A percentile compares a stretch with the other conserved stretches of the same genome.
These are phyloP conservation scores for Daptonema setosum DNA, from an alignment of 2,888 invertebrate species.

Conservation along the genomic window DNA sequence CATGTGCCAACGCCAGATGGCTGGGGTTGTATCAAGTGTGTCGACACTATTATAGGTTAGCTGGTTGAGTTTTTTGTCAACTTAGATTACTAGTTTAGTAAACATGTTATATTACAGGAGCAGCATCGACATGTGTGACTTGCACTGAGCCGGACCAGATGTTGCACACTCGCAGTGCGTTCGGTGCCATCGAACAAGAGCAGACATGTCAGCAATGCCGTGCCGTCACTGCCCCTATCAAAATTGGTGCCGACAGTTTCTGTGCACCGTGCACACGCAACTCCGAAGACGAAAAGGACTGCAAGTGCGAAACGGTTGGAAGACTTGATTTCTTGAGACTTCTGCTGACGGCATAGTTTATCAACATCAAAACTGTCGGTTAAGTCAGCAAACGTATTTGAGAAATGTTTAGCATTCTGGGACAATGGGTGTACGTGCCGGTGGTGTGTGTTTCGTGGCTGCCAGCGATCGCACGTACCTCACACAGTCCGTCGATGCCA, in stretches of 20 bases:
- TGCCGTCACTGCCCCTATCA: not conserved
- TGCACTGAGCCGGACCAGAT: not conserved
- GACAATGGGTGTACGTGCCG: not conserved
- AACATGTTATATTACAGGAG: no score
- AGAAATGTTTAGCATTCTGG: no score
- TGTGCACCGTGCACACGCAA: not conserved
- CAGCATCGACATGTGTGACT: no score
- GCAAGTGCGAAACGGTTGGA: not conserved
- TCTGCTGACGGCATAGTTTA: no score
- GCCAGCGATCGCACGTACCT: not conserved
- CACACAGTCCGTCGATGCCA: not conserved
- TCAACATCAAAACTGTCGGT: no score
- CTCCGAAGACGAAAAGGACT: not conserved
- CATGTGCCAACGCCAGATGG: conserved; percentile 1
- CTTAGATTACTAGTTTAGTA: not conserved
- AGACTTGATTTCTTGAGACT: no score
- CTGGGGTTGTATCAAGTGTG: not conserved
- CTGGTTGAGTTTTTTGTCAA: no score
- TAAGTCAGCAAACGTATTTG: no score
- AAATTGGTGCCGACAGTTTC: not conserved
- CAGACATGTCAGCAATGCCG: not conserved
- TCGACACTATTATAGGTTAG: no score
- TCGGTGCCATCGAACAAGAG: not conserved
- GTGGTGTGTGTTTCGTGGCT: not conserved
- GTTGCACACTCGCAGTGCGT: not conserved